Evolutionary conservation across 1,140 invertebrate species (phyloP).

Genomic region (Lepidostoma basale): DNA sequence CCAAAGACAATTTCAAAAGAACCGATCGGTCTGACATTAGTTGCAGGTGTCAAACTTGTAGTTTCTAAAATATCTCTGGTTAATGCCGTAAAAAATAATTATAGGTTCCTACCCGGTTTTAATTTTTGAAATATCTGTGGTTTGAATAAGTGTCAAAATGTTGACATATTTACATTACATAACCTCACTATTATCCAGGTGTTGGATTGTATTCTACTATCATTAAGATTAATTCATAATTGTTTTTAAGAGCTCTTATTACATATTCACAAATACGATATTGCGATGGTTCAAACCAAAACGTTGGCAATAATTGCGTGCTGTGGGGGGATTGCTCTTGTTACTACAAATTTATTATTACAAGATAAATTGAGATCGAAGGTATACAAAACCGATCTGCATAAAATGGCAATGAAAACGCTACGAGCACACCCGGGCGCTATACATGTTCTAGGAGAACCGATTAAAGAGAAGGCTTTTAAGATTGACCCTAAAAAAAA

Average conservation of each 20-base stretch:
- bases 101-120: too few relatives aligned
- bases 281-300: background rate
- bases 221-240: too few relatives aligned
- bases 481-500: constrained; percentile 64
- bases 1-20: constrained; percentile 27
- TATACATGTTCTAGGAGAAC: constrained; percentile 66
- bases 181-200: too few relatives aligned
- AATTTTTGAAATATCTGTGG: too few relatives aligned
- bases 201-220: too few relatives aligned
- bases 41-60: constrained; percentile 3
- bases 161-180: too few relatives aligned
- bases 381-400: constrained; percentile 61
- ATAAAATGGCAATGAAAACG: constrained; percentile 62
- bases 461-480: constrained; percentile 66
- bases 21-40: background rate
- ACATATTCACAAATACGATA: too few relatives aligned
- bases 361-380: constrained; percentile 56
- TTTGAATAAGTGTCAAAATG: too few relatives aligned
- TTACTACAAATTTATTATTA: constrained; percentile 45
- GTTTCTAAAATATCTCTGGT: too few relatives aligned
- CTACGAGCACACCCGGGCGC: constrained; percentile 63
- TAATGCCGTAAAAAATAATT: too few relatives aligned
- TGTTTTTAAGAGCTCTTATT: too few relatives aligned
- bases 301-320: constrained; percentile 15
- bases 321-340: constrained; percentile 15